These are phyloP conservation scores for Xenentodon cancila DNA, from an alignment of 2,797 vertebrate species.

Conservation along the genomic window DNA sequence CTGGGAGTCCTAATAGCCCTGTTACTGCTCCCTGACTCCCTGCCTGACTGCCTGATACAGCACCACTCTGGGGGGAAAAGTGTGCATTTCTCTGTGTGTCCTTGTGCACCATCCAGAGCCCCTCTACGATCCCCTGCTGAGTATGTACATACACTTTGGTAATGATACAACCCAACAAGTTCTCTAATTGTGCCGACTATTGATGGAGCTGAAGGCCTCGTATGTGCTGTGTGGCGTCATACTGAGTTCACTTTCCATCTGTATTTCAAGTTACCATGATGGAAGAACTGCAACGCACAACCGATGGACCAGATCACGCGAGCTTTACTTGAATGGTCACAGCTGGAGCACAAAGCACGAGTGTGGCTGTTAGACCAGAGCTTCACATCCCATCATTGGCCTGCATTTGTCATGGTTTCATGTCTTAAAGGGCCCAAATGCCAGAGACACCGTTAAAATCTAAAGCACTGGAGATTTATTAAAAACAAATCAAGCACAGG, in stretches of 20 bases:
- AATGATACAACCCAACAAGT: conserved; percentile 66
- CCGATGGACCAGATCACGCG: too few species aligned
- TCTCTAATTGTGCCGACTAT: conserved; percentile 42
- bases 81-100: conserved; percentile 21
- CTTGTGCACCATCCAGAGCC: conserved; percentile 41
- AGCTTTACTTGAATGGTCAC: too few species aligned
- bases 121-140: conserved; percentile 51
- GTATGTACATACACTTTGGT: conserved; percentile 54
- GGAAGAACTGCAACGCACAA: background rate
- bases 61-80: conserved; percentile 33
- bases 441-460: too few species aligned
- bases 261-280: conserved; percentile 3
- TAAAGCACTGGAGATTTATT: too few species aligned
- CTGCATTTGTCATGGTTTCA: too few species aligned
- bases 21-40: conserved; percentile 78
- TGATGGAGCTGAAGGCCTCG: conserved; percentile 39
- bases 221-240: conserved; percentile 2
- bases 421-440: too few species aligned
- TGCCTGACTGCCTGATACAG: conserved; percentile 68
- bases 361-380: too few species aligned
- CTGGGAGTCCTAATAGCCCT: conserved; percentile 78
- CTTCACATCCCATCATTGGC: too few species aligned
- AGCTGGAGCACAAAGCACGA: too few species aligned
- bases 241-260: conserved; percentile 24
- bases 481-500: too few species aligned